Base-by-base conservation (phyloP, 2,888 invertebrate species). In the Syritta pipiens region DNA sequence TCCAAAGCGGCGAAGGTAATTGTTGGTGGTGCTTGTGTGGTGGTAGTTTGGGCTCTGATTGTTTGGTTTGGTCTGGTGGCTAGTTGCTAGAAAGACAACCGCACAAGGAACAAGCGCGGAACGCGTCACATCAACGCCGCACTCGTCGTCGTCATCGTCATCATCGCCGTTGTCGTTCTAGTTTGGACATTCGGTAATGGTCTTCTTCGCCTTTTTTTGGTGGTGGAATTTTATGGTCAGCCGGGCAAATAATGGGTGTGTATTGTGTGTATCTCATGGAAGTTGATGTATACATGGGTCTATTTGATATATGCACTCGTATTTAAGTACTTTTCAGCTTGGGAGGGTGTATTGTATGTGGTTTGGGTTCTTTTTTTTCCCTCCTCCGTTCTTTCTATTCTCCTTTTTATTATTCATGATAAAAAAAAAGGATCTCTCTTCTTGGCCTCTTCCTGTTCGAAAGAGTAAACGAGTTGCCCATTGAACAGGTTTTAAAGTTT, bases 211-310 rank as follows among this genome's bases (percentile, higher is more conserved):
- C 51, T 42, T 63, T 14, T 30, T 71, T 77, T 62, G 76, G 76
- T 76, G 76, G 65, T 71, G 59, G 71, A 65, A 77, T 77, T 72
- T 77, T 65, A 72, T 72, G 77, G 68, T 65, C 77, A 77, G 30
- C 59, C 69, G 55, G 46, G 53, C 53, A 65, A 44, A 71, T 71
- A 59, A 76, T 69, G 57, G 69, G 44, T 65, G 60, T 60, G 51
- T 44, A 51, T 44, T 68, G 51, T 55, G 22, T 67, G 22, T 53
- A 46, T 51, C 57, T 48, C 42, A 49, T 51, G 26, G 12, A 12
- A 10, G n/a, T 12, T 17, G 20, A 20, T 19, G 5, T 62, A 6
- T 12, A 37, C n/a, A n/a, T n/a, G n/a, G n/a, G n/a, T 20, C 4
- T 12, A 28, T 10, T 19, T 37, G 14, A 51, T 49, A 42, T 32